phyloP scores from a whole-genome alignment of 1,140 invertebrate genomes.

The Cyphomyrmex costatus region DNA sequence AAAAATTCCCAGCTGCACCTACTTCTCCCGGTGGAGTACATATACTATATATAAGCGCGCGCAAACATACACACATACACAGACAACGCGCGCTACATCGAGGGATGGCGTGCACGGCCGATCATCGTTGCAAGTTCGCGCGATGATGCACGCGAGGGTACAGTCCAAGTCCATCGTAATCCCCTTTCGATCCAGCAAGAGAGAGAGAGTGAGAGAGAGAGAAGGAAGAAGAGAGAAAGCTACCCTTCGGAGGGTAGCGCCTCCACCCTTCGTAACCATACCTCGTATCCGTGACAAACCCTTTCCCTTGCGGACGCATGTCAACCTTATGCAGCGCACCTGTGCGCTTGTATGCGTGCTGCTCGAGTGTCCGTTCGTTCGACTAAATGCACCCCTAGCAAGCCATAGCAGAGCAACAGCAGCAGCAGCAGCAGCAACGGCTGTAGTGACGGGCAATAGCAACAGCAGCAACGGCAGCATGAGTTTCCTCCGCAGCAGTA shows the following conservation, averaged over 20 bases:
- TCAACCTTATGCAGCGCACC: constrained; percentile 68
- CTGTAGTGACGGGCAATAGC: constrained; percentile 55
- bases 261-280: constrained; percentile 72
- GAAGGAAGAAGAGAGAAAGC: not conserved
- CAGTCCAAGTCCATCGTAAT: constrained; percentile 54
- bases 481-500: constrained; percentile 70
- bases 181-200: constrained; percentile 52
- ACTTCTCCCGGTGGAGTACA: constrained; percentile 26
- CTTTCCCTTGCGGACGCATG: constrained; percentile 63
- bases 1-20: constrained; percentile 55
- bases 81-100: not conserved
- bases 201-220: not conserved
- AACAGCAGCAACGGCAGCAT: constrained; percentile 65
- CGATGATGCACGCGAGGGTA: constrained; percentile 57
- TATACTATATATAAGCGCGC: constrained; percentile 22
- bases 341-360: constrained; percentile 66
- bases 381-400: constrained; percentile 73
- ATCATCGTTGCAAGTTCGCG: constrained; percentile 60
- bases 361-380: constrained; percentile 70
- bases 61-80: not conserved
- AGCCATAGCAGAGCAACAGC: constrained; percentile 41
- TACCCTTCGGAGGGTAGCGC: constrained; percentile 68
- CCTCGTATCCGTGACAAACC: constrained; percentile 70
- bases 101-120: constrained; percentile 49
- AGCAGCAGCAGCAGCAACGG: constrained; percentile 29